Base-by-base conservation (phyloP, 1,140 invertebrate genomes). In the Heterodera schachtii region DNA sequence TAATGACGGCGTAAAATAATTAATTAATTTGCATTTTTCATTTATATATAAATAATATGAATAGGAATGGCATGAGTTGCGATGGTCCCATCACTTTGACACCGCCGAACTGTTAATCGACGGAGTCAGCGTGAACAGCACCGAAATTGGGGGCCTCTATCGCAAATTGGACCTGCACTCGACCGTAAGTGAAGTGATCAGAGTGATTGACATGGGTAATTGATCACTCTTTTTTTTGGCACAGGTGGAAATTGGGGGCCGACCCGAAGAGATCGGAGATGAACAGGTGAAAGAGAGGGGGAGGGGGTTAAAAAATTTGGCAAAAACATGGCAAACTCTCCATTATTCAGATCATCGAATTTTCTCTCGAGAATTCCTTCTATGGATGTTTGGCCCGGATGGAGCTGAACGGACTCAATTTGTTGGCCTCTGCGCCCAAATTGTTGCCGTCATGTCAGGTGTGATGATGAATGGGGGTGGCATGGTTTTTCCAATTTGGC, bases 41-140 rank as follows among this genome's bases (percentile, higher is more conserved):
- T n/a, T 49, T 19, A n/a, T 73, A 5, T 73, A 3, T 31, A 21
- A 46, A 11, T 44, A 49, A 44, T 19, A 57, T 75, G 41, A 57
- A 75, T 75, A 75, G 74, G 74, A 81, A 74, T 87, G 85, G 87
- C 87, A 88, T 60, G 81, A 87, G 73, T 21, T 89, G 44, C 78
- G 86, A n/a, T 89, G 88, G 88, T 75, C 82, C 13, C 88, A 89
- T 82, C 89, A 90, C 75, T 90, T 90, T 79, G 89, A 89, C 78
- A 84, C 83, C n/a, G 87, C 90, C 16, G 80, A 89, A 78, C 80
- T 89, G 16, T 84, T 83, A 43, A 82, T 89, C 16, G 88, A 89
- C 67, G 86, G 84, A 6, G 86, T 87, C n/a, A 69, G 84, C 2
- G 47, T 87, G n/a, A 89, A 89, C 80, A 78, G 66, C 11, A 89